phyloP scores from a whole-genome alignment of 2,888 invertebrate genomes.

The Podabrus alpinus region DNA sequence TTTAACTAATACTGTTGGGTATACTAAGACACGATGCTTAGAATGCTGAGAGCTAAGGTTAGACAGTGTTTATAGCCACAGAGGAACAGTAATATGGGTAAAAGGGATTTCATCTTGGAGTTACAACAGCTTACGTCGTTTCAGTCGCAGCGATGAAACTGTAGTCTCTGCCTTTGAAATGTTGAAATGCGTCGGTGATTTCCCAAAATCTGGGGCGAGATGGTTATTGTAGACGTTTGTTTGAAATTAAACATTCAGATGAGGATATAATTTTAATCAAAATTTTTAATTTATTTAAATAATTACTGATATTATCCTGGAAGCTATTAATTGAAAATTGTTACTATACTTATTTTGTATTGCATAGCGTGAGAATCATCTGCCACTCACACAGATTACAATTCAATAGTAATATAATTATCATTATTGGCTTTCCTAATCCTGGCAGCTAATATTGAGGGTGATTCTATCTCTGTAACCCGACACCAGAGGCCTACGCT shows the following conservation, averaged over 20 bases:
- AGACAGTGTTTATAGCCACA: slow-evolving; percentile 35
- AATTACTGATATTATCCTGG: not conserved
- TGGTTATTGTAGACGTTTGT: slow-evolving; percentile 2
- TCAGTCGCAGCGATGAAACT: slow-evolving; percentile 26
- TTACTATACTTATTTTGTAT: slow-evolving; percentile 4
- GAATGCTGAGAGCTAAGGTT: slow-evolving; percentile 19
- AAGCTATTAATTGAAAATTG: slow-evolving; percentile 6
- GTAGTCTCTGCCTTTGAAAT: slow-evolving; percentile 28
- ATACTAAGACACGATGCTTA: slow-evolving; percentile 1
- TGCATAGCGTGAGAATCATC: slow-evolving; percentile 47
- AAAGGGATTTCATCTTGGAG: slow-evolving; percentile 32
- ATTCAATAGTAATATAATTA: slow-evolving; percentile 59
- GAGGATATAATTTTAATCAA: not conserved
- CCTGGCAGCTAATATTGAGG: slow-evolving; percentile 48
- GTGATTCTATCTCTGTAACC: slow-evolving; percentile 50
- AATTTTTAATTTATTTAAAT: not conserved
- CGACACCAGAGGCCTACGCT: slow-evolving; percentile 47
- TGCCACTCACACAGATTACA: slow-evolving; percentile 47
- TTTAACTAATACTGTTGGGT: not conserved
- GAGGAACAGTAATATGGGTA: slow-evolving; percentile 34
- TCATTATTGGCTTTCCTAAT: slow-evolving; percentile 57
- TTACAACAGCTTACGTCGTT: slow-evolving; percentile 17
- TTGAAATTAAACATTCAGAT: slow-evolving; percentile 1
- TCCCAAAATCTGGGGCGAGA: slow-evolving; percentile 27
- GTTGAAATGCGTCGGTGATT: slow-evolving; percentile 29